phyloP scores from a whole-genome alignment of 2,113 vertebrate species.

The Seriola aureovittata region DNA sequence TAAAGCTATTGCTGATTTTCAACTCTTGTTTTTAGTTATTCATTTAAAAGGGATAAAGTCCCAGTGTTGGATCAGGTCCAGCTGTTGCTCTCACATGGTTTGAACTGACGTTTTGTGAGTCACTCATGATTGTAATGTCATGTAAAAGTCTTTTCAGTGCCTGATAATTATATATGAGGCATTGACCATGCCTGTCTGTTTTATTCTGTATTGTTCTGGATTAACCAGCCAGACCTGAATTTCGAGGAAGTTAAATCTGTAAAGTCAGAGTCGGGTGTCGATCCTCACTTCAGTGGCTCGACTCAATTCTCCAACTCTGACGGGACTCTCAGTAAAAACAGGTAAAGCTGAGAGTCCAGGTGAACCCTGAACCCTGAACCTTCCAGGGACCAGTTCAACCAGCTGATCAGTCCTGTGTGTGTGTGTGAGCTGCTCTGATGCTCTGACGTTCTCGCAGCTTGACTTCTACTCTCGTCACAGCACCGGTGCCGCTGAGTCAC shows the following conservation, averaged over 20 bases:
- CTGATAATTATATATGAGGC: background rate
- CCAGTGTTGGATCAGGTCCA: too few species aligned
- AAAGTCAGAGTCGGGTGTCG: background rate
- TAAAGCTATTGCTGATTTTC: too few species aligned
- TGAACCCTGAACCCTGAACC: background rate
- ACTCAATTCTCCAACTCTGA: background rate
- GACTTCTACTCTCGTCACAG: background rate
- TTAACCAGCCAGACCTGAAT: background rate
- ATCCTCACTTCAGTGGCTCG: background rate
- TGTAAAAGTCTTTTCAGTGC: background rate
- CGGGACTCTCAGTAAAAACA: background rate
- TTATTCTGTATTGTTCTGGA: background rate
- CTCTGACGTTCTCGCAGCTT: background rate
- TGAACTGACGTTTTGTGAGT: too few species aligned
- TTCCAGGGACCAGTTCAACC: slow-evolving; percentile 34
- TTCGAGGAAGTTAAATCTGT: background rate
- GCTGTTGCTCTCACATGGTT: too few species aligned
- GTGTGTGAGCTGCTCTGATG: slow-evolving; percentile 1
- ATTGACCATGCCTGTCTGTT: background rate
- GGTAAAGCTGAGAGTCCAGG: background rate
- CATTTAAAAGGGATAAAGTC: too few species aligned
- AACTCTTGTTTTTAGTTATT: too few species aligned
- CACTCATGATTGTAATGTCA: too few species aligned
- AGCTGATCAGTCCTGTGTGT: slow-evolving; percentile 13
- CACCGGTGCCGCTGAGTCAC: background rate